Evolutionary conservation across 2,888 invertebrate genomes (phyloP).

Genomic region (Aleiodes leptofemur): DNA sequence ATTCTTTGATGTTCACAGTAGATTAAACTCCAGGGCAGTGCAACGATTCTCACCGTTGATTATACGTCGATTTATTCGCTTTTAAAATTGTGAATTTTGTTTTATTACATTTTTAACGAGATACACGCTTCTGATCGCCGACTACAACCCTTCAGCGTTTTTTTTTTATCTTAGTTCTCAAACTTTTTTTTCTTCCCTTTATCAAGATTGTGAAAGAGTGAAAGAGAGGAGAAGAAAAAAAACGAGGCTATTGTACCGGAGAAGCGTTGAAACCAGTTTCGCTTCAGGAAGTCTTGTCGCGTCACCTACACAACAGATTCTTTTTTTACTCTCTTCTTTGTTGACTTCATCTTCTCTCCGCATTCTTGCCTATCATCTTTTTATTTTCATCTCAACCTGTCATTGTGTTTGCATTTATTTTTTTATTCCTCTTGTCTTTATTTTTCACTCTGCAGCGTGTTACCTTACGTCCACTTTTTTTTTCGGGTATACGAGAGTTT

Average conservation of each 20-base stretch:
- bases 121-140: conserved; percentile 18
- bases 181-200: neutral
- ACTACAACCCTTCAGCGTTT: neutral
- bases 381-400: conserved; percentile 35
- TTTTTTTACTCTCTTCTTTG: conserved; percentile 32
- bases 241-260: conserved; percentile 29
- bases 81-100: neutral
- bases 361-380: conserved; percentile 38
- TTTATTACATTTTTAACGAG: conserved; percentile 13
- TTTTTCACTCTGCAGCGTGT: neutral
- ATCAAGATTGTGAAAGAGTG: conserved; percentile 1
- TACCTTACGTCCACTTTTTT: neutral
- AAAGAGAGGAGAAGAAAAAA: conserved; percentile 4
- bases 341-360: conserved; percentile 29
- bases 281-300: conserved; percentile 53
- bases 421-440: conserved; percentile 34
- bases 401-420: neutral
- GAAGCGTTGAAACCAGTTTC: conserved; percentile 58
- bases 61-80: neutral
- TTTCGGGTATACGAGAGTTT: no score
- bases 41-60: conserved; percentile 1
- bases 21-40: no score
- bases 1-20: conserved; percentile 39
- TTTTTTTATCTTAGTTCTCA: neutral
- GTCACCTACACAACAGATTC: conserved; percentile 21